Base-by-base conservation (phyloP, 1,140 invertebrate genomes). In the Polyergus mexicanus region DNA sequence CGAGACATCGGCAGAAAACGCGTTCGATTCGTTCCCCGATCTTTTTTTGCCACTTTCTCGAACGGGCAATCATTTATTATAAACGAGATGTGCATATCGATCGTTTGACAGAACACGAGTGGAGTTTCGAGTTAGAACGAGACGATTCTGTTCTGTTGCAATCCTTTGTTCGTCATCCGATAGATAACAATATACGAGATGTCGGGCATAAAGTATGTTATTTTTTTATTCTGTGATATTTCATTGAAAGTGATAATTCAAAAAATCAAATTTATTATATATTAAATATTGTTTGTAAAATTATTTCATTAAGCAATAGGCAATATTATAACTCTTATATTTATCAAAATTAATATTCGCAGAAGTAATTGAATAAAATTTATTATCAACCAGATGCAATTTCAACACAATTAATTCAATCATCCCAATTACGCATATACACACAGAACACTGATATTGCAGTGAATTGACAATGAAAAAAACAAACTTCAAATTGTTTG, bases 11-110 rank as follows among this genome's bases (percentile, higher is more conserved):
- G 5, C 13, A 60, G 66, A 72, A 83, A 83, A 83, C 25, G 7
- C 19, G 25, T n/a, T 44, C 19, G 28, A 71, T 81, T 81, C 25
- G 65, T 32, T 83, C 22, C 4, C 16, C 51, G 35, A 19, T 47
- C n/a, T 81, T 81, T 51, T 60, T 78, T 38, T 1, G 38, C 4
- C 54, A 72, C 66, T 83, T 83, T 83, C 68, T 71, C 19, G 66
- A 81, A 81, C 69, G 72, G 22, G 5, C 32, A 19, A 75, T 77
- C 58, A 35, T 16, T 16, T 25, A 32, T 62, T 38, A 72, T 81
- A 47, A 25, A 72, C 54, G 11, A 81, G 60, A 35, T 60, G 7
- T 41, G 41, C 41, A 2, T 10, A 16, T 60, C 28, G 47, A 72
- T 71, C 35, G 35, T 71, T 81, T 32, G n/a, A 81, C n/a, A 10